Evolutionary conservation across 2,888 invertebrate species (phyloP), one percentile per base, ranked within the genome.

Genomic region (Drepana falcataria): DNA sequence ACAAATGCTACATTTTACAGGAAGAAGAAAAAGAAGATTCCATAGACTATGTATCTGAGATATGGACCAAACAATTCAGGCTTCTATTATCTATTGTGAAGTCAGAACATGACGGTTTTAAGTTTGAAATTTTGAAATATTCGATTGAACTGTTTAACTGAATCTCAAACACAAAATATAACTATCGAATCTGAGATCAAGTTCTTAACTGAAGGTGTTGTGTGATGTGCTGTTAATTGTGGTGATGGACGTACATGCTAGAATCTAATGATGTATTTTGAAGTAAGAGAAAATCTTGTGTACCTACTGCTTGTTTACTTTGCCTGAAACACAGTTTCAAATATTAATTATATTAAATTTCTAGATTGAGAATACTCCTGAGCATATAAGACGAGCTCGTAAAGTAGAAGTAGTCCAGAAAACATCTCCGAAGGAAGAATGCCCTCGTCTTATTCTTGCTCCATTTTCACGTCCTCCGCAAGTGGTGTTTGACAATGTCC

Each of bases 381-480:
- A 91, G 63, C 83, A 82, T 59, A 77, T 90, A 41, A 77, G 73
- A 58, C 75, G 76, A 71, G 63, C 79, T 62, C 67, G 92, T 66
- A 80, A 81, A 64, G 58, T 77, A 61, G 65, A 87, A 79, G 64
- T 81, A 67, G 77, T 66, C 0, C 61, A 69, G 5, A 74, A 79
- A 47, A 72, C 73, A 35, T 71, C 73, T 7, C 82, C 87, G 1
- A 81, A 82, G 54, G 91, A 92, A 63, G 91, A 92, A 75, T 77
- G 83, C 35, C 88, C 92, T 40, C 79, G 89, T 49, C 88, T 95
- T 9, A 78, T 92, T 49, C 85, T 95, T 66, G 94, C 93, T 7
- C 94, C 95, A 1, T 95, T 95, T 81, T 91, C 93, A n/a, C 83
- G 91, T 55, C 93, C 92, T 64, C 93, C 95, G 2, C 93, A 93